Evolutionary conservation across 2,113 vertebrate species (phyloP), one percentile per base, ranked within the genome.

Genomic region (Plecturocebus donacophilus): DNA sequence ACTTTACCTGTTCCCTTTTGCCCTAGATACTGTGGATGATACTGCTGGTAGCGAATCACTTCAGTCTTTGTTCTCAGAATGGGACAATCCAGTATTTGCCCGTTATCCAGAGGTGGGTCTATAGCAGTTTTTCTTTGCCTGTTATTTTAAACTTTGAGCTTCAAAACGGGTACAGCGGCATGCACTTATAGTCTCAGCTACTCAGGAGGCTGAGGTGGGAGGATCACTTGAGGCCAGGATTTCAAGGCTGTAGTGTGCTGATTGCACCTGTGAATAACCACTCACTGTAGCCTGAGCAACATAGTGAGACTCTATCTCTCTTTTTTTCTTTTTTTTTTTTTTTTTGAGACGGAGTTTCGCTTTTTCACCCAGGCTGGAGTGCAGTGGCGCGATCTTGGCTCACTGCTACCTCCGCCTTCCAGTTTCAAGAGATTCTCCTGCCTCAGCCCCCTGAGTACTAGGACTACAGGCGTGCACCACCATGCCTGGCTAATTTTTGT

Each of bases 31-130:
- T 81, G 94, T 82, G 76, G 98, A 97, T 20, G 94, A 73, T 90
- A 87, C 97, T 40, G 19, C 35, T 75, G 88, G 87, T 30, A 80
- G 42, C 0, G 97, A 98, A 82, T 99, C 99, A 0, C 98, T 99
- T 54, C 99, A 98, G 56, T 98, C 98, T 0, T 52, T 99, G 95
- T 99, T 99, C 98, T 99, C 99, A 42, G 98, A 99, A 92, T 99
- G 99, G 99, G 98, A 99, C 82, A 99, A 99, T 98, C 99, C 99
- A 23, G 99, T 99, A 95, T 99, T 99, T 98, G 98, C 99, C 85
- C 98, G 98, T 64, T 99, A 98, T 91, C 99, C 99, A 81, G 97
- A 98, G 98, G 99, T 99, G 98, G 98, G 98, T 97, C 47, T 94
- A 20, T 8, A 90, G 52, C 42, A 87, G 2, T 61, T 94, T 91